A percentile compares a stretch with the other conserved stretches of the same genome.
Conservation (phyloP, 2,797 vertebrate genomes). For the Pteropus rufus region DNA sequence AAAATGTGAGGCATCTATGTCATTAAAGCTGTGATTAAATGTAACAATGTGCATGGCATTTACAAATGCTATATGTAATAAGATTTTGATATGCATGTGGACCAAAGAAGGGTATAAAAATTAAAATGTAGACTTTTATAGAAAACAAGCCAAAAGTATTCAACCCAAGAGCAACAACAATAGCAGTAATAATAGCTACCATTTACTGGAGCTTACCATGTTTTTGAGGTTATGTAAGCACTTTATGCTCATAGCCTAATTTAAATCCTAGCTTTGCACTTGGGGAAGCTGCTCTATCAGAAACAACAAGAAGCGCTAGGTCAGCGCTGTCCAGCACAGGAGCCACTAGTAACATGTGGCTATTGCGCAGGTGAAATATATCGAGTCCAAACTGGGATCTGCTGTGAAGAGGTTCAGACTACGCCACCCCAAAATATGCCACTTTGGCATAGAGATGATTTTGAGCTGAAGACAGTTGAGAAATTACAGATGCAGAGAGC, state of each 20-base stretch:
- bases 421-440: neutral
- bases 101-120: neutral
- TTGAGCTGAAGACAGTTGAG: neutral
- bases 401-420: neutral
- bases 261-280: neutral
- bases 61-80: neutral
- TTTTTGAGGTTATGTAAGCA: neutral
- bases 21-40: neutral
- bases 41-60: neutral
- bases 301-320: neutral
- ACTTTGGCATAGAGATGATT: neutral
- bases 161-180: neutral
- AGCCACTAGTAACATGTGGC: neutral
- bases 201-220: neutral
- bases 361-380: neutral
- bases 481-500: neutral
- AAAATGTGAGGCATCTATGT: neutral
- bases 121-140: neutral
- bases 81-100: neutral
- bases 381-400: neutral
- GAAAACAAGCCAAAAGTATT: neutral
- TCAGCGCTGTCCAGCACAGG: accelerated
- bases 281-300: neutral
- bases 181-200: neutral
- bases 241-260: neutral